Evolutionary conservation across 2,888 invertebrate genomes (phyloP), one percentile per base, ranked within the genome.

Genomic region (Sphecodes monilicornis): DNA sequence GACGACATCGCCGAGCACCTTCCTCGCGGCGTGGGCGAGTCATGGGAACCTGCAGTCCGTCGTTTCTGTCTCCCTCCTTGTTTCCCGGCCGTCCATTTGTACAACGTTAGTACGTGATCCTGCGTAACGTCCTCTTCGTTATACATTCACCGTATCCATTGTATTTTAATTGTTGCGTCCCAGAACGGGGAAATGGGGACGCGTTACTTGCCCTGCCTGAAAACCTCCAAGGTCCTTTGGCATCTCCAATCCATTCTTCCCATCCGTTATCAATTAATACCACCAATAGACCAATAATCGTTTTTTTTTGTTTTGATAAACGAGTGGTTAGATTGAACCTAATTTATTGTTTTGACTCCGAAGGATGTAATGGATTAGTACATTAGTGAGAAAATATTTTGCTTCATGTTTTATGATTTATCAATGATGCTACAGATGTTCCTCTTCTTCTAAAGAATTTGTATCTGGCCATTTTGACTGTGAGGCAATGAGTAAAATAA

Each of bases 1-100:
- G 91, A 92, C 93, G 93, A 93, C 92, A 91, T 92, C 92, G 90
- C 88, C 90, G 90, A 90, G 91, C 91, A 91, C 91, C 92, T 92
- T 92, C 91, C 86, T 85, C 85, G 60, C 86, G 78, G 91, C 92
- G 93, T 93, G 92, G 93, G 93, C 92, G 93, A 91, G 86, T 85
- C 91, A 91, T 91, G 92, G 91, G 92, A 92, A 92, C 89, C 90
- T 90, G 88, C 89, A 84, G 82, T 89, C 81, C 82, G 84, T 57
- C 87, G 84, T 73, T 66, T 70, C 60, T 46, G 78, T 76, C 82
- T 85, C 80, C 83, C 79, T 76, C 82, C 80, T 85, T 83, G 82
- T 86, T 88, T 80, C 74, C 84, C 50, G 77, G 10, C 43, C 85
- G 83, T 71, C 80, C 86, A 78, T 85, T 86, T 89, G 86, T 89